A percentile compares a stretch with the other conserved stretches of the same genome.
phyloP scores from a whole-genome alignment of 2,797 vertebrate species.

The Enteromius viviparus region DNA sequence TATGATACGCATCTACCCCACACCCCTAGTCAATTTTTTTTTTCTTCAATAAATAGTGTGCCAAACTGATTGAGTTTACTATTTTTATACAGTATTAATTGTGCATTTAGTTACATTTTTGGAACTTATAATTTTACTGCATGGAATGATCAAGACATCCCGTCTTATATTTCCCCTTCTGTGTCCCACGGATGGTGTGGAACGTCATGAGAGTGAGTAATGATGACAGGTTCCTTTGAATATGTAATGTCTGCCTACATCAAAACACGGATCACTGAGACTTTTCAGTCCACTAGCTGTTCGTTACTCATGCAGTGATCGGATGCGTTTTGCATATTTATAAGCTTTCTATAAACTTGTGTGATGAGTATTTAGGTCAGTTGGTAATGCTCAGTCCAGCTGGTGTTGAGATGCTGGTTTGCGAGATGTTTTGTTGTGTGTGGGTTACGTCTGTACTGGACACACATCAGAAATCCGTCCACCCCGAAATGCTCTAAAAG shows the following conservation, averaged over 20 bases:
- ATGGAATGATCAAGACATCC: neutral
- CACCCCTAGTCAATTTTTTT: too few relatives aligned
- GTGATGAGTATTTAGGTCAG: conserved; percentile 39
- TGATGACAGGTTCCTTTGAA: neutral
- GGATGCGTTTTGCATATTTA: conserved; percentile 9
- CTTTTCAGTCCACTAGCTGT: neutral
- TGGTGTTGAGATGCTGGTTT: conserved; percentile 18
- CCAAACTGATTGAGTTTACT: neutral
- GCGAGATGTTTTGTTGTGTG: neutral
- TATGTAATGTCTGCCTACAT: neutral
- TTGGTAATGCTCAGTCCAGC: conserved; percentile 30
- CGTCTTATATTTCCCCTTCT: neutral
- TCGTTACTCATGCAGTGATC: neutral
- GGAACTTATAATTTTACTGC: neutral
- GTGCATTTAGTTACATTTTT: neutral
- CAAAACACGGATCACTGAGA: neutral
- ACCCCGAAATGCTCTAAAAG: conserved; percentile 29
- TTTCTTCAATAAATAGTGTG: too few relatives aligned
- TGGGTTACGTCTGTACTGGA: neutral
- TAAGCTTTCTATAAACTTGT: neutral
- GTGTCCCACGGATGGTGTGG: neutral
- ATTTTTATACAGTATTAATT: neutral
- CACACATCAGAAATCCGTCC: neutral
- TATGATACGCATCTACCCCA: too few relatives aligned
- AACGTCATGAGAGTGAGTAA: neutral